Base-by-base conservation (phyloP, 2,797 vertebrate genomes). In the Pempheris klunzingeri region DNA sequence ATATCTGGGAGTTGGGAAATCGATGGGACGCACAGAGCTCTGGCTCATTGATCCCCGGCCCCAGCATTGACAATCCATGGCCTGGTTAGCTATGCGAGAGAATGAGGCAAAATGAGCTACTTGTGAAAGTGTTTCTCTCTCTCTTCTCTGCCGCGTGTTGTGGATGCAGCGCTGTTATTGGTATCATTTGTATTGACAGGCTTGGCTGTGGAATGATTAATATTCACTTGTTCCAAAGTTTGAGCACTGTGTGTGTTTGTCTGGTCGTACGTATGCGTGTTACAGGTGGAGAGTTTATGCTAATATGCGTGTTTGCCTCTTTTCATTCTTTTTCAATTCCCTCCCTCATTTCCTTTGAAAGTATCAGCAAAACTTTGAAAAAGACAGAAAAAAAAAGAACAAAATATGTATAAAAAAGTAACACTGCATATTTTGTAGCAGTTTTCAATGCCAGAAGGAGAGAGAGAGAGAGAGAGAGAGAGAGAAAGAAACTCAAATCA, bases 1-100 rank as follows among this genome's bases (percentile, higher is more conserved):
- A 96, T 95, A 95, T 95, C 95, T 95, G 90, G 74, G 94, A 96
- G 94, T 92, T 94, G 92, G 78, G 93, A 95, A 96, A 96, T 96
- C 96, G 94, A 96, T 96, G 94, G 92, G 87, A 84, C 78, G 89
- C 93, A 88, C 92, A 85, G 92, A 94, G 94, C 94, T 93, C 95
- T 77, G 81, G 94, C 90, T 93, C 94, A 96, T 96, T 93, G 96
- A 96, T 96, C 94, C 91, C n/a, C 4, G 77, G 92, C 81, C 81
- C 86, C 83, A 58, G 82, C 93, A 96, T 95, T 95, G 96, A 96
- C 96, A 94, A 95, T 94, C 94, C 92, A 92, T 92, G 93, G 90
- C 91, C 96, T 95, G 95, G 95, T 96, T 94, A 94, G 95, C 93
- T 94, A 87, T 95, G 94, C 88, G 89, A 94, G 93, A 90, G 92